Base-by-base conservation (phyloP, 2,113 vertebrate species). In the Plecturocebus donacophilus region DNA sequence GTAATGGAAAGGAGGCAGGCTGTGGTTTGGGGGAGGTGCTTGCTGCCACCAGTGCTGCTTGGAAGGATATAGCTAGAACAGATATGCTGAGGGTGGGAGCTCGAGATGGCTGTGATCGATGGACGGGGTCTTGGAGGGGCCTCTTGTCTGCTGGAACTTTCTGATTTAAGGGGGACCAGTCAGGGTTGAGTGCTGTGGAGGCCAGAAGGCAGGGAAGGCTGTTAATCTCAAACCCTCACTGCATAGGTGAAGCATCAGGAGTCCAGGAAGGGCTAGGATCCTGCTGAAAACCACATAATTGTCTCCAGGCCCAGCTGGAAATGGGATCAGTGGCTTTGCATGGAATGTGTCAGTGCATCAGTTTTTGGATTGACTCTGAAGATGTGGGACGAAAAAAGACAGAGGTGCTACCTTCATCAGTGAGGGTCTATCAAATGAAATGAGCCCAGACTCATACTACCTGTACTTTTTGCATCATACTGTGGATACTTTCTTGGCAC, bases 1-100 rank as follows among this genome's bases (percentile, higher is more conserved):
- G 75, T 97, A 89, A 76, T 73, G 96, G 98, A 93, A 96, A 73
- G 95, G 94, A 20, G 97, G 87, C 76, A 96, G 94, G 73, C 30
- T 58, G 35, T 56, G 87, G 90, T 92, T 45, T 23, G 49, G 47
- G 49, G 81, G 54, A 88, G 83, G 90, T 92, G 35, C 90, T 94
- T 61, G 88, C 52, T 95, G 83, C 75, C 47, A 35, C 82, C 21
- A 52, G 70, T 90, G 83, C 66, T 89, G 25, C 71, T 87, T 56
- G 47, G 61, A 90, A 96, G 71, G 42, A 52, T 90, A 58, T 54
- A 66, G 85, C 87, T 93, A 49, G 68, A 75, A 52, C 11, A 88
- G 73, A 79, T 70, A 90, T 91, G 66, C 82, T 73, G 30, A 93
- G 61, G 35, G n/a, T 94, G 49, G 80, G 66, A 92, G 49, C 88